phyloP scores from a whole-genome alignment of 2,113 vertebrate species.

The Neodon shergylaensis region DNA sequence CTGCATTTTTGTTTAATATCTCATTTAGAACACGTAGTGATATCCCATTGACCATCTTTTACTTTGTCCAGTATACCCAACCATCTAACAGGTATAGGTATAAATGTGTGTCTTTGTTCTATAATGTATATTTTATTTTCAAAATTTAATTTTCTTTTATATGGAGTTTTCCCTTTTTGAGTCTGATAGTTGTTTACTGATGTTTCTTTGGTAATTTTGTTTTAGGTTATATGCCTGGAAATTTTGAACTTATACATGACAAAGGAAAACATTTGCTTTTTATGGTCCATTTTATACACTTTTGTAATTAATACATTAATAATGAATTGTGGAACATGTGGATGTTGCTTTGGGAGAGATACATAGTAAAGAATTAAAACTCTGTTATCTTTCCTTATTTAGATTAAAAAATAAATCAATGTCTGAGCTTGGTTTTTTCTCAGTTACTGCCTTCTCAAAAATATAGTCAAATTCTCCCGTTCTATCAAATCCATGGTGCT shows the following conservation, averaged over 20 bases:
- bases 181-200: neutral
- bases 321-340: neutral
- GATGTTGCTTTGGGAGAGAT: neutral
- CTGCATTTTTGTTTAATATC: neutral
- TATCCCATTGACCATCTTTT: neutral
- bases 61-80: neutral
- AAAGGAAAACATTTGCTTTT: neutral
- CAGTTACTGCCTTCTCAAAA: neutral
- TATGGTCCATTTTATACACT: neutral
- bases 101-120: neutral
- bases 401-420: neutral
- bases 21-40: neutral
- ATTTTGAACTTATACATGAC: neutral
- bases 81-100: neutral
- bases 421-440: neutral
- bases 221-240: neutral
- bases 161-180: neutral
- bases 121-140: neutral
- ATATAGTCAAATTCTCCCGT: neutral
- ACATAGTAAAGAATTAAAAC: neutral
- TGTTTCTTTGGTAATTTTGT: neutral
- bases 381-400: neutral
- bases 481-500: neutral
- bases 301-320: neutral
- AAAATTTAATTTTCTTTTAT: neutral